These are phyloP conservation scores for Atrina japonica DNA, from an alignment of 2,888 invertebrate genomes.

Conservation along the genomic window DNA sequence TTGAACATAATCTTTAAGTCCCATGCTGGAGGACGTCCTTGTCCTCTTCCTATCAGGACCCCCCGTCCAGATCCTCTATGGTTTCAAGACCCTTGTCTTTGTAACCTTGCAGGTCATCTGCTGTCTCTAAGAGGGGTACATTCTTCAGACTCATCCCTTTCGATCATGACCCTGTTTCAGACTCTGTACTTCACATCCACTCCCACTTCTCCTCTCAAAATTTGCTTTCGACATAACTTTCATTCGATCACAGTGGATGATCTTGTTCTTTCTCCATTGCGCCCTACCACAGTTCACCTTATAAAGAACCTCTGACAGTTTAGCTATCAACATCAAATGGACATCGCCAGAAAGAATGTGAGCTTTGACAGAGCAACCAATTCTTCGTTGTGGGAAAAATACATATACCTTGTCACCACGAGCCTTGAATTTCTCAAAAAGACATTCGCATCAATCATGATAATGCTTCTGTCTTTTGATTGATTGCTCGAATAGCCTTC, in stretches of 20 bases:
- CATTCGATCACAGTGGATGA: constrained; percentile 42
- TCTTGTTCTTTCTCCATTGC: constrained; percentile 1
- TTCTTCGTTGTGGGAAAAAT: constrained; percentile 43
- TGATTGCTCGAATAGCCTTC: constrained; percentile 16
- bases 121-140: neutral
- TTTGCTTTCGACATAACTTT: constrained; percentile 25
- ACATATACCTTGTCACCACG: constrained; percentile 41
- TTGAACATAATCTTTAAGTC: constrained; percentile 6
- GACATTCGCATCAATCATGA: constrained; percentile 28
- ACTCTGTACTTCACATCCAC: too few species aligned
- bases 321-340: constrained; percentile 32
- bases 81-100: constrained; percentile 2
- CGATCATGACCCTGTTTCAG: neutral
- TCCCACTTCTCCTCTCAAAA: constrained; percentile 16
- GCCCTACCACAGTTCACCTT: constrained; percentile 40
- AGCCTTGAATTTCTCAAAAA: constrained; percentile 29
- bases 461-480: constrained; percentile 36
- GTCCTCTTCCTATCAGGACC: neutral
- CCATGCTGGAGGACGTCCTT: constrained; percentile 7
- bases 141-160: constrained; percentile 4
- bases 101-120: neutral
- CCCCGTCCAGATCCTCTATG: neutral
- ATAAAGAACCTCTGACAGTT: constrained; percentile 39
- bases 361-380: constrained; percentile 39
- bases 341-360: constrained; percentile 40